Evolutionary conservation across 2,113 vertebrate species (phyloP), one percentile per base, ranked within the genome.

Genomic region (Pelobates fuscus): DNA sequence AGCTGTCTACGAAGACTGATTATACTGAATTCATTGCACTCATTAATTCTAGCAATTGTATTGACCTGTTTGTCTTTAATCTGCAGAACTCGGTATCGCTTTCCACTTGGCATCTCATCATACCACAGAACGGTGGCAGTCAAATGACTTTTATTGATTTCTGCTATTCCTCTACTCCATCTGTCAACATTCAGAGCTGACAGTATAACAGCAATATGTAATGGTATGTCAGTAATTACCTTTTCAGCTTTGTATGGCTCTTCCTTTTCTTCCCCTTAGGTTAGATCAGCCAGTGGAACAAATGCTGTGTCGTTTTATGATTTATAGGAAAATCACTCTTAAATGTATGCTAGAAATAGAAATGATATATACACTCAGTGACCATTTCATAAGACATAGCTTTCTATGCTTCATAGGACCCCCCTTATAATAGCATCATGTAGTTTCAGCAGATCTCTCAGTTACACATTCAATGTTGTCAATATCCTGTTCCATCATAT

Each of bases 111-210:
- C 44, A 49, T 17, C 44, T 49, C 12, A 15, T 17, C 4, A 3
- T 18, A 46, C 44, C 17, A 46, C 44, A 18, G 44, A 46, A 46
- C 14, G 44, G 17, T 46, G 44, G 17, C 44, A 46, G 15, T 49
- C 44, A 49, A 49, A 49, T 49, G 44, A 49, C 32, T 37, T 37
- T 49, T 49, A 49, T 49, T 49, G 44, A 49, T 49, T 49, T 17
- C 44, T 49, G 17, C 12, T 49, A 14, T 49, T 49, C 44, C 44
- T 15, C 12, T 18, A 49, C 44, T 49, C 44, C 44, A 49, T 49
- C 44, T 49, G 44, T 49, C 44, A 49, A 49, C 44, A 49, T 17
- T 49, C 44, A 17, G 17, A 18, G 44, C 12, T 2, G 44, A 49
- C 44, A 49, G 17, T 14, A 49, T 4, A 49, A 49, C 12, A 12